Evolutionary conservation across 2,888 invertebrate species (phyloP).

Genomic region (Trypoxylon attenuatum): DNA sequence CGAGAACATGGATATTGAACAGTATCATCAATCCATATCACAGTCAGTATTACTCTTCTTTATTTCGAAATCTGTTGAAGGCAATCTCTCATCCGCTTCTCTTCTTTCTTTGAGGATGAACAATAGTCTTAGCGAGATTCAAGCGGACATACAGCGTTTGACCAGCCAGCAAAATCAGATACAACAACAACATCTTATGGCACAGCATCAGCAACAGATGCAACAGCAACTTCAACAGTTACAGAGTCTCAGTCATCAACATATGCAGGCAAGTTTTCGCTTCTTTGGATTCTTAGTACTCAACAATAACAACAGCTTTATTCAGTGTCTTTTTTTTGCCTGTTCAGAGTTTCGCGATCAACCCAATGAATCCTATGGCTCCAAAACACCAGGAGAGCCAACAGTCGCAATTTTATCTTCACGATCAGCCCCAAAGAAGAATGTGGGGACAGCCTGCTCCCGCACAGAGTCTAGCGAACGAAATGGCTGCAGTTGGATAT

Average conservation of each 20-base stretch:
- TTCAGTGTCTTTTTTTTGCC: neutral
- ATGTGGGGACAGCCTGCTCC: conserved; percentile 76
- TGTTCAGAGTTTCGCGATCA: conserved; percentile 62
- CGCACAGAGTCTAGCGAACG: conserved; percentile 72
- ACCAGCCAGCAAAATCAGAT: conserved; percentile 88
- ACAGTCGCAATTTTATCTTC: conserved; percentile 84
- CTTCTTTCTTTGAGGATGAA: conserved; percentile 92
- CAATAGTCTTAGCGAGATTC: conserved; percentile 94
- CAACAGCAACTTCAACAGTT: conserved; percentile 78
- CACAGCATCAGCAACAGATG: conserved; percentile 77
- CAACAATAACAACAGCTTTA: neutral
- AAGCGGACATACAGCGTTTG: conserved; percentile 93
- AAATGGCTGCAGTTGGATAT: conserved; percentile 69
- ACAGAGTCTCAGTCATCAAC: conserved; percentile 74
- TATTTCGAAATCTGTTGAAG: neutral
- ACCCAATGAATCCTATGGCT: conserved; percentile 65
- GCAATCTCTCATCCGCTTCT: too few species aligned
- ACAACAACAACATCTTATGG: conserved; percentile 79
- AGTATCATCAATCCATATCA: conserved; percentile 87
- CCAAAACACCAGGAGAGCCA: conserved; percentile 68
- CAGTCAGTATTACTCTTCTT: conserved; percentile 78
- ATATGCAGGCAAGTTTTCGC: conserved; percentile 63
- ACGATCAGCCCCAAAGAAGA: conserved; percentile 79
- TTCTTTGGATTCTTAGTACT: neutral
- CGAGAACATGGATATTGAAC: conserved; percentile 88